Percentiles rank a stretch among this genome's conserved stretches.
Evolutionary conservation across 2,797 vertebrate species (phyloP).

Genomic region (Phoebastria nigripes): DNA sequence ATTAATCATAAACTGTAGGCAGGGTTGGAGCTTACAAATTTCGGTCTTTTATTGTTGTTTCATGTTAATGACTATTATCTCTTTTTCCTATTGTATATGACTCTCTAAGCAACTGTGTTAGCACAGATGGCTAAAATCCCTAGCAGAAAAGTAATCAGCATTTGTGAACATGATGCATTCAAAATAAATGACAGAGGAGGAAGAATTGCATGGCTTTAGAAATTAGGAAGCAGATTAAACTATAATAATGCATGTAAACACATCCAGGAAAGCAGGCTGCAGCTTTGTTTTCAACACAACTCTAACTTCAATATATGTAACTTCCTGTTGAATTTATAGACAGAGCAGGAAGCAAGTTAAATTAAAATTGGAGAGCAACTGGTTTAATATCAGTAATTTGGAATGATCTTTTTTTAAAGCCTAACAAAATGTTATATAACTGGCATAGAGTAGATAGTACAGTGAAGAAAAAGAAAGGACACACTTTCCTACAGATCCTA

Average conservation of each 20-base stretch:
- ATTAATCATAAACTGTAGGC: slow-evolving; percentile 72
- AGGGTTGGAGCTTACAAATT: slow-evolving; percentile 67
- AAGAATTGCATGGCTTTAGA: slow-evolving; percentile 22
- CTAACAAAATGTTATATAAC: background rate
- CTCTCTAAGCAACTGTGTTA: slow-evolving; percentile 52
- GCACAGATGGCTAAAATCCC: slow-evolving; percentile 68
- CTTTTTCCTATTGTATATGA: slow-evolving; percentile 45
- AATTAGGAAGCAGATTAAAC: slow-evolving; percentile 53
- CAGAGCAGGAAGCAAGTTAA: background rate
- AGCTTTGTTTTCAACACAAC: background rate
- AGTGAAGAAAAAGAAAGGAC: background rate
- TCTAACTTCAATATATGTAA: background rate
- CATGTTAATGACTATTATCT: slow-evolving; percentile 67
- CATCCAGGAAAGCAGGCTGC: background rate
- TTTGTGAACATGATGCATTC: slow-evolving; percentile 47
- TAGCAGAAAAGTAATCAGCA: slow-evolving; percentile 62
- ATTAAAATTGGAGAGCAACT: background rate
- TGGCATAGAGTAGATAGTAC: background rate
- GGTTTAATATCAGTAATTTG: background rate
- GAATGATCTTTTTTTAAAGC: background rate
- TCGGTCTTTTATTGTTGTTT: slow-evolving; percentile 66
- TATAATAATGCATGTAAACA: slow-evolving; percentile 12
- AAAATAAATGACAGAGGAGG: slow-evolving; percentile 59
- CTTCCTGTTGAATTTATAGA: background rate
- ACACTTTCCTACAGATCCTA: background rate